Conservation (phyloP, 2,797 vertebrate species). For the Phrynocephalus forsythii region DNA sequence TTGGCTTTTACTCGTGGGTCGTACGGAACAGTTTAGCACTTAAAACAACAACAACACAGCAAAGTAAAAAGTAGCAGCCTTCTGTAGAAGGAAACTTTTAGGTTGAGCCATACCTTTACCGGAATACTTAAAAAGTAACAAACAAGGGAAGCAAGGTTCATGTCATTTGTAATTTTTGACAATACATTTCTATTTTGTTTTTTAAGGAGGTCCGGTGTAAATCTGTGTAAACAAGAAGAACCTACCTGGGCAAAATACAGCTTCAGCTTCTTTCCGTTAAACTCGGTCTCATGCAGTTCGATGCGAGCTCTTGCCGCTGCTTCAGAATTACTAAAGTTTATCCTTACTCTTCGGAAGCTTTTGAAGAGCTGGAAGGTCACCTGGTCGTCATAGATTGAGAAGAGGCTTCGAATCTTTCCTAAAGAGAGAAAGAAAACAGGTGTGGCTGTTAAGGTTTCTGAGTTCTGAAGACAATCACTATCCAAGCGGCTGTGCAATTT, state of each 20-base stretch:
- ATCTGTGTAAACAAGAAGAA: rapidly evolving
- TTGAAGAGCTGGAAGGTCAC: conserved; percentile 95
- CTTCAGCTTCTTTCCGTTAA: conserved; percentile 92
- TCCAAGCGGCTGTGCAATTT: not conserved
- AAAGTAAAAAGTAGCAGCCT: no score
- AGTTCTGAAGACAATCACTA: not conserved
- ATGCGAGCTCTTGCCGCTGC: conserved; percentile 92
- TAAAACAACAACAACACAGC: no score
- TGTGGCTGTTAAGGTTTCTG: not conserved
- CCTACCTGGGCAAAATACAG: conserved; percentile 96
- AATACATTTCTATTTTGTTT: no score
- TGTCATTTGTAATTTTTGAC: no score
- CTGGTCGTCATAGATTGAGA: conserved; percentile 91
- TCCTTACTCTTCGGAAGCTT: conserved; percentile 95
- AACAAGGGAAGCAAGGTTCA: no score
- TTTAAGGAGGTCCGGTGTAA: not conserved
- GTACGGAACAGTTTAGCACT: not conserved
- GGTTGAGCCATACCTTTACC: no score
- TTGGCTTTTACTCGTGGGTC: not conserved
- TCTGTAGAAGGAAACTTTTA: no score
- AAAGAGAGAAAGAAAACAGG: conserved; percentile 24
- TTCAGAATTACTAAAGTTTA: conserved; percentile 96
- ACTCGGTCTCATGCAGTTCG: conserved; percentile 93
- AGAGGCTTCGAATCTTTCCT: conserved; percentile 97
- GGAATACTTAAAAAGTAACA: no score